phyloP scores from a whole-genome alignment of 2,113 vertebrate genomes.

The Hippocampus comes region DNA sequence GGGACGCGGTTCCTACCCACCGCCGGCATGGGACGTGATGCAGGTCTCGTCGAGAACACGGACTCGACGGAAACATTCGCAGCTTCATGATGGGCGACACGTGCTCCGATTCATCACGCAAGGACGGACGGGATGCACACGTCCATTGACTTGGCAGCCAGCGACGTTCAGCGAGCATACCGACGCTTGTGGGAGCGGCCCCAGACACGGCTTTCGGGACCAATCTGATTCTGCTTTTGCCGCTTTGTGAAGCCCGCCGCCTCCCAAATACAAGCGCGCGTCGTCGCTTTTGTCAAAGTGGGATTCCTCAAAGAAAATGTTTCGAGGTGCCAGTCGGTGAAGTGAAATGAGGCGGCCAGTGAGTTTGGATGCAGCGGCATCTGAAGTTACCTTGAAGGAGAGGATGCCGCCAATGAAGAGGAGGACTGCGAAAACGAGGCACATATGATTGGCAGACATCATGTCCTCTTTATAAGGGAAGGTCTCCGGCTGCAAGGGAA shows the following conservation, averaged over 20 bases:
- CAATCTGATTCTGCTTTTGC: too few relatives aligned
- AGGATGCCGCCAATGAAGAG: conserved; percentile 89
- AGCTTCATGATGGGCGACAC: conserved; percentile 30
- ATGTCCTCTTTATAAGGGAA: conserved; percentile 96
- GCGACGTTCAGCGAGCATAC: conserved; percentile 9
- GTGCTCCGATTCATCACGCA: conserved; percentile 20
- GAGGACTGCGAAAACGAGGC: conserved; percentile 89
- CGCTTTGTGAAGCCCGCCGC: too few relatives aligned
- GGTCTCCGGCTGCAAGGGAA: conserved; percentile 78
- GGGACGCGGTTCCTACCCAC: too few relatives aligned
- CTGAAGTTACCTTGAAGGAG: conserved; percentile 84
- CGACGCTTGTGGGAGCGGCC: background rate
- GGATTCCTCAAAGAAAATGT: too few relatives aligned
- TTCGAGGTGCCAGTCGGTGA: too few relatives aligned
- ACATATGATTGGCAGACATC: conserved; percentile 91
- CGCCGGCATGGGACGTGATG: conserved; percentile 31
- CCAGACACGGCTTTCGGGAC: too few relatives aligned
- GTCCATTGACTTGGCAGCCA: conserved; percentile 5
- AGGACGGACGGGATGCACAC: conserved; percentile 11
- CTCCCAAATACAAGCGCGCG: too few relatives aligned
- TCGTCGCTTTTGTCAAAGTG: too few relatives aligned
- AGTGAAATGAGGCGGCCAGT: background rate
- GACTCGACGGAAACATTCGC: conserved; percentile 17
- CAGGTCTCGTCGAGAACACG: conserved; percentile 23
- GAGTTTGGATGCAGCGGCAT: background rate